A percentile compares a stretch with the other conserved stretches of the same genome.
These are phyloP conservation scores for Lycia hirtaria DNA, from an alignment of 2,888 invertebrate species.

Conservation along the genomic window DNA sequence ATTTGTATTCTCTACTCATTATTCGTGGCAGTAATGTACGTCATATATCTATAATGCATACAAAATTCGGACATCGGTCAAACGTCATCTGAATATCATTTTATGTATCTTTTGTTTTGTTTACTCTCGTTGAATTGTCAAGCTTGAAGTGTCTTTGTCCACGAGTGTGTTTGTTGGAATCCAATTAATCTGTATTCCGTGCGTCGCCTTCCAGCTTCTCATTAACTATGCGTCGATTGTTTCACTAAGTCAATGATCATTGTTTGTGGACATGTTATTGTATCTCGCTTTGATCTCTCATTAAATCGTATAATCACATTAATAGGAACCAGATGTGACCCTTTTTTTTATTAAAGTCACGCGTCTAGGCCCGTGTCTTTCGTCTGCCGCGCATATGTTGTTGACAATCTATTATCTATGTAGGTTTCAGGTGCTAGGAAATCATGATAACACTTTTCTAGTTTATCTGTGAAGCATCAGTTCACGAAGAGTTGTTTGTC, in stretches of 20 bases:
- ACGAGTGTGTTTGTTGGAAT: constrained; percentile 60
- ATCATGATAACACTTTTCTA: constrained; percentile 34
- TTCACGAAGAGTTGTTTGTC: constrained; percentile 43
- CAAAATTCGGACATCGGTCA: constrained; percentile 6
- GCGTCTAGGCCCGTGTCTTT: constrained; percentile 37
- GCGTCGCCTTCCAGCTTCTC: constrained; percentile 59
- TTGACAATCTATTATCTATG: constrained; percentile 33
- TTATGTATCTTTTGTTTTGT: constrained; percentile 49
- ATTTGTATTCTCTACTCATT: not conserved
- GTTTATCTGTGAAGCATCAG: constrained; percentile 32
- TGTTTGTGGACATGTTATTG: constrained; percentile 62
- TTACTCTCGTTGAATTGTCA: constrained; percentile 38
- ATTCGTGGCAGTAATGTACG: not conserved
- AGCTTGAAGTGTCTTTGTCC: constrained; percentile 67
- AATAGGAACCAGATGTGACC: constrained; percentile 50
- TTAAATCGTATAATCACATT: constrained; percentile 59
- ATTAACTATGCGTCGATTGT: constrained; percentile 74
- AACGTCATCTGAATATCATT: constrained; percentile 30
- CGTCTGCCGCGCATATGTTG: constrained; percentile 12
- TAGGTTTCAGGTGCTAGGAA: constrained; percentile 30
- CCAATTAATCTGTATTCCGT: constrained; percentile 78
- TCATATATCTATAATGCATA: not conserved
- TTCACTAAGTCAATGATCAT: constrained; percentile 60
- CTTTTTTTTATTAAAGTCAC: constrained; percentile 39
- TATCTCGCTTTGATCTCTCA: constrained; percentile 59